Conservation (phyloP, 2,888 invertebrate species). For the Plagodis pulveraria region DNA sequence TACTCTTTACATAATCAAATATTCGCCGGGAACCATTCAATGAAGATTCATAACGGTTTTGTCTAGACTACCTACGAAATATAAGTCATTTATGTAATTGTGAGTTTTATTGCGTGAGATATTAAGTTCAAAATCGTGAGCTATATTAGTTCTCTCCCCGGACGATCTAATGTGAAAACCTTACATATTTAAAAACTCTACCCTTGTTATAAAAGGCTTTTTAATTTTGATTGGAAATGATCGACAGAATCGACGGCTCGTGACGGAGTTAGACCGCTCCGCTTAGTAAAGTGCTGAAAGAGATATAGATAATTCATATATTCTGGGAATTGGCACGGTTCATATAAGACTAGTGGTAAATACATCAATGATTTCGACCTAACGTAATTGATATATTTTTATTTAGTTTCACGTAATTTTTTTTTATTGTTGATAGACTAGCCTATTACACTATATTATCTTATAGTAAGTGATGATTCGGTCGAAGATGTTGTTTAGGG, state of each 20-base stretch:
- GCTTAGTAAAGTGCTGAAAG: neutral
- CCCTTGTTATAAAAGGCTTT: conserved; percentile 41
- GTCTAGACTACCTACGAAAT: conserved; percentile 58
- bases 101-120: neutral
- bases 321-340: too few relatives aligned
- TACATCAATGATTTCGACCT: too few relatives aligned
- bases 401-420: too few relatives aligned
- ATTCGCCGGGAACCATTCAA: conserved; percentile 63
- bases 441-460: too few relatives aligned
- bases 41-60: conserved; percentile 56
- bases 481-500: too few relatives aligned
- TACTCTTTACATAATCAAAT: conserved; percentile 77
- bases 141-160: conserved; percentile 18
- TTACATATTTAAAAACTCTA: conserved; percentile 61
- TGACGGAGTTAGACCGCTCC: neutral
- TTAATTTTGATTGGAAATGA: conserved; percentile 45
- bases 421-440: too few relatives aligned
- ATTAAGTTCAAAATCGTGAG: conserved; percentile 5
- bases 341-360: too few relatives aligned
- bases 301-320: too few relatives aligned
- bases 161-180: conserved; percentile 54
- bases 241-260: conserved; percentile 26
- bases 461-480: too few relatives aligned
- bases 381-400: too few relatives aligned
- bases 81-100: neutral